Evolutionary conservation across 2,797 vertebrate genomes (phyloP).

Genomic region (Diceros bicornis): DNA sequence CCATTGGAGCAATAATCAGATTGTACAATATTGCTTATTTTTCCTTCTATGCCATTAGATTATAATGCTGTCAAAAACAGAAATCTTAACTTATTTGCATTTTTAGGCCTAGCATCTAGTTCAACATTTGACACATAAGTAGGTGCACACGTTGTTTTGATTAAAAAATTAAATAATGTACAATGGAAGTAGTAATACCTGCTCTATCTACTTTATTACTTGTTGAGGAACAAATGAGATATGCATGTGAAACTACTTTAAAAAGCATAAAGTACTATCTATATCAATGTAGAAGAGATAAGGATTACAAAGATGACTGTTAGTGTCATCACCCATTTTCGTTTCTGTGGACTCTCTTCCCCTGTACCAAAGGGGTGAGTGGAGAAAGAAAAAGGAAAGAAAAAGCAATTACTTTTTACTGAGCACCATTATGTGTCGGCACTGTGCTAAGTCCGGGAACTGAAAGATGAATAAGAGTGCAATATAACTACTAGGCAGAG

Average conservation of each 20-base stretch:
- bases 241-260: background rate
- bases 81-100: background rate
- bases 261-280: background rate
- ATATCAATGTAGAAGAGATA: background rate
- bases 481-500: background rate
- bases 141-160: background rate
- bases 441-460: background rate
- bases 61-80: background rate
- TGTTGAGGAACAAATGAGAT: background rate
- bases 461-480: background rate
- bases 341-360: background rate
- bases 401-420: background rate
- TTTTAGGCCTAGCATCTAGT: background rate
- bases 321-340: background rate
- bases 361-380: background rate
- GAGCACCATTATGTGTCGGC: background rate
- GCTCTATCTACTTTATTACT: background rate
- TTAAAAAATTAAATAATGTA: background rate
- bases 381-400: background rate
- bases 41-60: background rate
- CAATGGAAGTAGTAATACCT: background rate
- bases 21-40: background rate
- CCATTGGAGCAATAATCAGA: background rate
- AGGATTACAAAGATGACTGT: background rate
- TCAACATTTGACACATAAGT: background rate